Evolutionary conservation across 1,140 invertebrate genomes (phyloP), one percentile per base, ranked within the genome.

Genomic region (Frieseomelitta varia): DNA sequence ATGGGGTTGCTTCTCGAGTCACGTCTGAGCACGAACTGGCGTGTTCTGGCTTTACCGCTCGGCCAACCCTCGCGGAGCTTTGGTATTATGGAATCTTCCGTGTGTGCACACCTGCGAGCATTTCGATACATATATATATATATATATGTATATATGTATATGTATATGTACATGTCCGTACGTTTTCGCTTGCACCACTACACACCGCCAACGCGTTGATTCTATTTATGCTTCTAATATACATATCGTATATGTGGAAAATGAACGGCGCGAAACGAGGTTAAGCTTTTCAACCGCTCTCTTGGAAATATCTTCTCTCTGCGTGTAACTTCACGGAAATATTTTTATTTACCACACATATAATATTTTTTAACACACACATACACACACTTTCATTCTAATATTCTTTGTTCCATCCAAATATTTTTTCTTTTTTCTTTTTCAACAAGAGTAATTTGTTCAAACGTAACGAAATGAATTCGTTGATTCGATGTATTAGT

Each of bases 11-110:
- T 87, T 90, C 89, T 90, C 89, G 92, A 93, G 90, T 92, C 93
- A 91, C 92, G 93, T 93, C 92, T 90, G 82, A 93, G 85, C 88
- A 93, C 90, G 93, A 84, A 94, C 93, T 94, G 93, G 86, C 91
- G 92, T 92, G 90, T 89, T 88, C 87, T 71, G 87, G 90, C 91
- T 87, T 88, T 89, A 73, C 80, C 86, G 77, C 87, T 73, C 87
- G 76, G 71, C 86, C 79, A 92, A 85, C 91, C 88, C 85, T 90
- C 86, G 86, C 88, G 80, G 86, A 83, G 55, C 82, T 83, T 47
- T 89, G 78, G 83, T 91, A 91, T 93, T 90, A 92, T 91, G 90
- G 91, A 91, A 91, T 92, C 77, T 78, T 87, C 85, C 87, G 73
- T 86, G 88, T 86, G 85, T 88, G 84, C 85, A 83, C 80, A 89